Evolutionary conservation across 2,113 vertebrate species (phyloP), one percentile per base, ranked within the genome.

Genomic region (Spea multiplicata): DNA sequence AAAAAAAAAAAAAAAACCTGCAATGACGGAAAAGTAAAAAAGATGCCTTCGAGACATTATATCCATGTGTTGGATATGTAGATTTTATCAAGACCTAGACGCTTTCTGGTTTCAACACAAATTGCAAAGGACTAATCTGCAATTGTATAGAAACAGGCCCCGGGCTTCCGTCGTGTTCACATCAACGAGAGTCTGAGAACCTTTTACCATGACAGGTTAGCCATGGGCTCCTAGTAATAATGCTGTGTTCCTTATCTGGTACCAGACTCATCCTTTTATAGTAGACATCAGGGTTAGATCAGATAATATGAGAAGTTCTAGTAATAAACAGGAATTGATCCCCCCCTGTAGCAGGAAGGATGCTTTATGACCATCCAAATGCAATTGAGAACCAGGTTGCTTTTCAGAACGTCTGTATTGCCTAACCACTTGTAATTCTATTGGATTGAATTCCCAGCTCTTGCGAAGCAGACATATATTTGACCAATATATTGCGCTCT

Each of bases 241-340:
- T 57, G 61, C 55, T 57, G 46, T 30, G 64, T 30, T 30, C 61
- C 71, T 80, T 66, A 10, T 80, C 52, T 74, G 50, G 53, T 61
- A 68, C 74, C 62, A 68, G 55, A 59, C 55, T 16, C 9, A 74
- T 80, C 55, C 69, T 46, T 73, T 80, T 80, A 61, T 44, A 74
- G 50, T 61, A 53, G 78, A 80, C 77, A 73, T 73, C 50, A 80
- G 62, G 68, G 77, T 73, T 61, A 73, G 71, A 73, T 72, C 77
- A 80, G 78, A 74, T 80, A 68, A 67, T 74, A 57, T 80, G 70
- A 67, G 52, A 74, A 68, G 64, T 53, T 45, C 71, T 74, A 59
- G 78, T 74, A 80, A 80, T 80, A 73, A 80, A 80, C 50, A 57
- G 62, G 64, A 61, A 80, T 80, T 74, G 78, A 80, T 80, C 49